Conservation (phyloP, 2,888 invertebrate genomes). For the Poecilobothrus nobilitatus region DNA sequence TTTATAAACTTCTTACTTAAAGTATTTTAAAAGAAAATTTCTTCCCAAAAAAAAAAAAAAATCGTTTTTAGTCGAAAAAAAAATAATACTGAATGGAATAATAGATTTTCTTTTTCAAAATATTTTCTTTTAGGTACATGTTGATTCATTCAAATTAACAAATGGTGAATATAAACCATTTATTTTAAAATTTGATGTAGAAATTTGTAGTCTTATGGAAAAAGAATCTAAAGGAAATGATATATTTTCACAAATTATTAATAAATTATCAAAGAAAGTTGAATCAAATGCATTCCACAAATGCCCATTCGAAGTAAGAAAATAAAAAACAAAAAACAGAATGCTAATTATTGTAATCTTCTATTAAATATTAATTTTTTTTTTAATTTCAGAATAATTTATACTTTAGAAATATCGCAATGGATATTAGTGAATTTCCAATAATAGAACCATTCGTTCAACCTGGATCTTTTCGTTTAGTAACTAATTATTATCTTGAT, state of each 20-base stretch:
- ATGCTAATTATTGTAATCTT: no score
- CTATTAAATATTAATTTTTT: no score
- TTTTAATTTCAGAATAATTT: background rate
- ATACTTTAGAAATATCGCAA: background rate
- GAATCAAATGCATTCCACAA: background rate
- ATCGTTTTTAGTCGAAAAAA: no score
- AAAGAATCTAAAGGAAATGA: background rate
- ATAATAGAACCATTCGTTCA: background rate
- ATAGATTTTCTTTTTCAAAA: no score
- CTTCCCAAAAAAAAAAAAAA: no score
- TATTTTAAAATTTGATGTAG: background rate
- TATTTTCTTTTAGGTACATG: background rate
- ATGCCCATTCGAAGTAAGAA: background rate
- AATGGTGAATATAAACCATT: constrained; percentile 1
- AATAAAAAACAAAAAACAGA: no score
- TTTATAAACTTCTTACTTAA: no score
- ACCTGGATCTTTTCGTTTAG: background rate
- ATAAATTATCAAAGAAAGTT: background rate
- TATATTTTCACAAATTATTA: background rate
- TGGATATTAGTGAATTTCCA: background rate
- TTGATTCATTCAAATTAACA: background rate
- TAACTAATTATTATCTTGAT: background rate
- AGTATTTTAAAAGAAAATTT: no score
- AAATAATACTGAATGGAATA: no score
- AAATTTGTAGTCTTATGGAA: background rate